Evolutionary conservation across 2,797 vertebrate genomes (phyloP).

Genomic region (Australoheros facetus): DNA sequence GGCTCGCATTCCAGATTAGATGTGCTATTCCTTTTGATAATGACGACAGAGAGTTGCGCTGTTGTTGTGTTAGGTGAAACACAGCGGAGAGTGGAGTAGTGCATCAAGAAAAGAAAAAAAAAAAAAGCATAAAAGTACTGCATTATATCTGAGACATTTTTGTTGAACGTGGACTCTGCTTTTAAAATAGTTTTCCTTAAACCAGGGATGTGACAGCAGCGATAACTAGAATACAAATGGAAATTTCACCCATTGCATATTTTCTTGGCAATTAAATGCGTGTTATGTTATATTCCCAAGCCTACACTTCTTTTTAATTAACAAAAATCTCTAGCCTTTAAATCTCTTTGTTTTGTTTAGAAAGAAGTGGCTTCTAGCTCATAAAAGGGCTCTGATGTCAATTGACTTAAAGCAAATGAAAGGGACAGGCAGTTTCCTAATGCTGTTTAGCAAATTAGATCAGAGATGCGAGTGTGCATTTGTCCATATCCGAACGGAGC

Average conservation of each 20-base stretch:
- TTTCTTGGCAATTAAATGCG: not conserved
- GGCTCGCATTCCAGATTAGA: slow-evolving; percentile 38
- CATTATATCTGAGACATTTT: not conserved
- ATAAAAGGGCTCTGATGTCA: slow-evolving; percentile 62
- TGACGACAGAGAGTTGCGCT: slow-evolving; percentile 12
- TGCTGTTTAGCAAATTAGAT: slow-evolving; percentile 83
- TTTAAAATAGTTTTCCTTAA: not conserved
- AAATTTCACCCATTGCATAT: not conserved
- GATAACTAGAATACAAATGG: not conserved
- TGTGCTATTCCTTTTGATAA: slow-evolving; percentile 59
- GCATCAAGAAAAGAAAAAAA: not conserved
- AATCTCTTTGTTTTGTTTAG: slow-evolving; percentile 31
- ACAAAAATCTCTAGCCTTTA: slow-evolving; percentile 16
- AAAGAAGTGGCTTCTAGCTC: slow-evolving; percentile 54
- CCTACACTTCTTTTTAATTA: slow-evolving; percentile 29
- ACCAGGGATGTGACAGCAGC: not conserved
- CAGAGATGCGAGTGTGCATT: slow-evolving; percentile 74
- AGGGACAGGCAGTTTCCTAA: slow-evolving; percentile 76
- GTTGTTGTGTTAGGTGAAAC: slow-evolving; percentile 27
- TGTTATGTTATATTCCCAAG: not conserved
- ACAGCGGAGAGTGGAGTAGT: not conserved
- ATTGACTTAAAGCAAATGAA: slow-evolving; percentile 73
- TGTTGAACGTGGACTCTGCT: not conserved
- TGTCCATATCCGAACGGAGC: slow-evolving; percentile 66
- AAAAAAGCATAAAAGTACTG: not conserved